Base-by-base conservation (phyloP, 2,797 vertebrate genomes). In the Sebastes cheni region DNA sequence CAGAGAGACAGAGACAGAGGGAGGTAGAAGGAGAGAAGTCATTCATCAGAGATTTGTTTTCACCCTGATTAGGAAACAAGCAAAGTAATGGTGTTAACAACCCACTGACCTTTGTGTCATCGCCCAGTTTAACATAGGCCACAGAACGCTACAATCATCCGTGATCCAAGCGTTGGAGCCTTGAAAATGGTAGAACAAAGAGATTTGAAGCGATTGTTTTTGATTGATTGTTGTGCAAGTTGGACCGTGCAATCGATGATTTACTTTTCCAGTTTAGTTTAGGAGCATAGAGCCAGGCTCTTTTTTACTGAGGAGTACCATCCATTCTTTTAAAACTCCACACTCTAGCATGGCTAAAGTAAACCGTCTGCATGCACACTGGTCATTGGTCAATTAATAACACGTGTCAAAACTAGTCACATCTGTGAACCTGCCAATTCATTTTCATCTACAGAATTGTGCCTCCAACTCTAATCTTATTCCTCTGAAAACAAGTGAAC, bases 41-140 rank as follows among this genome's bases (percentile, higher is more conserved):
- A 71, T 87, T 86, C 72, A 85, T 91, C 80, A 89, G 34, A 77
- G 39, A 79, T 86, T 80, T 84, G 85, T 84, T 93, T 93, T 74
- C 75, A 72, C 56, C 50, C 56, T 86, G 81, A 91, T 87, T 77
- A 75, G 79, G 68, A 86, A 82, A 86, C 82, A 87, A 81, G 82
- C 66, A 72, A 60, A 81, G 78, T 72, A 73, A 82, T 39, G 59
- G 60, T 77, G 85, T 84, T 84, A 86, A 91, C 82, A 85, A 59
- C 64, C 16, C 1, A 8, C 34, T 65, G 82, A 88, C 85, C 87
- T 89, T 86, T 83, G 76, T 84, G 32, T 87, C 58, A 58, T 81
- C 5, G 4, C 32, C 34, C 16, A 36, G 34, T 87, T 84, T 77
- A 79, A 85, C 75, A 75, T 65, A 79, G 6, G 67, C 85, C 80